These are phyloP conservation scores for Ammospiza maritima DNA, from an alignment of 2,797 vertebrate species.

Conservation along the genomic window DNA sequence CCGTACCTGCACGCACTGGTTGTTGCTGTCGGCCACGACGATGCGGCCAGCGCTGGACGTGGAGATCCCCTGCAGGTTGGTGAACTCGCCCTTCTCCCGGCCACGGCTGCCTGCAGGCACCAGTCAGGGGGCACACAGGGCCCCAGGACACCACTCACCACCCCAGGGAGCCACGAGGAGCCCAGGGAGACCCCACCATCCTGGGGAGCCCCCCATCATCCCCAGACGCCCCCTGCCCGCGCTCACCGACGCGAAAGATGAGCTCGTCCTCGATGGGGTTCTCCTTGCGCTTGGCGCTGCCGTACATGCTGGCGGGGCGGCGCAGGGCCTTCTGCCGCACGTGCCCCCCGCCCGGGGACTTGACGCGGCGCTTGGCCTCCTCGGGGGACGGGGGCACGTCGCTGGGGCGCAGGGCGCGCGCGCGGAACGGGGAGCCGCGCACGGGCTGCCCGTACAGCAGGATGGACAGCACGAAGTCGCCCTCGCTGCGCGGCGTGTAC, in stretches of 20 bases:
- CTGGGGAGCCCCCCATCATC: background rate
- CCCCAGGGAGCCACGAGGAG: background rate
- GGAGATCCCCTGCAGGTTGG: constrained; percentile 95
- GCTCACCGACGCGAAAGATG: constrained; percentile 94
- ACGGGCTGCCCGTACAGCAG: constrained; percentile 87
- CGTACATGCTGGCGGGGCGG: constrained; percentile 95
- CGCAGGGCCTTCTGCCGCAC: constrained; percentile 93
- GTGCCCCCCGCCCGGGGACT: constrained; percentile 87
- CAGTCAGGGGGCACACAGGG: background rate
- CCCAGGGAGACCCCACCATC: background rate
- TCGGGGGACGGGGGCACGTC: constrained; percentile 84
- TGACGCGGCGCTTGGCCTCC: constrained; percentile 92
- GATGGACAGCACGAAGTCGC: constrained; percentile 88
- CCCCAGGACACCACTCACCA: background rate
- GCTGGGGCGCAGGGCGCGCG: constrained; percentile 85
- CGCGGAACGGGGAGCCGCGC: constrained; percentile 87
- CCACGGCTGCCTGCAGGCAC: constrained; percentile 85
- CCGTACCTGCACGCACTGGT: constrained; percentile 41
- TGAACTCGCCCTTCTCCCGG: constrained; percentile 95
- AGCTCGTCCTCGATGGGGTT: constrained; percentile 97
- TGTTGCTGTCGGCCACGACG: constrained; percentile 97
- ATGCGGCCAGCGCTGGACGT: constrained; percentile 89
- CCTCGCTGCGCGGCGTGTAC: constrained; percentile 86
- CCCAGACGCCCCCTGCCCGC: background rate
- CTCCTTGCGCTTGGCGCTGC: constrained; percentile 95